Evolutionary conservation across 2,113 vertebrate species (phyloP).

Genomic region (Mustela nigripes): DNA sequence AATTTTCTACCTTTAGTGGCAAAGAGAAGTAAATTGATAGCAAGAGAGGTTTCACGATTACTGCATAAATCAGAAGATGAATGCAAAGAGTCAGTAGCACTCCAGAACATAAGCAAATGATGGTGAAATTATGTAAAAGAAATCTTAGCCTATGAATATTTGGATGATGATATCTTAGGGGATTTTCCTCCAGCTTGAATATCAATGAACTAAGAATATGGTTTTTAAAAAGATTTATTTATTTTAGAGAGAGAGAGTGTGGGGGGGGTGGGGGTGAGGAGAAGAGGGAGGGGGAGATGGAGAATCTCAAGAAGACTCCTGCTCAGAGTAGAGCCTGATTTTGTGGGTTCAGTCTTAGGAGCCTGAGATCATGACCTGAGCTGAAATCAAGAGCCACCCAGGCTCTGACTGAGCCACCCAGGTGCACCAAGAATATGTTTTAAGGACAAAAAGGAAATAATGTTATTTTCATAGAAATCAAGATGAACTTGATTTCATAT

Average conservation of each 20-base stretch:
- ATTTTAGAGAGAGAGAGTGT: background rate
- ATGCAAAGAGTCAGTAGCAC: background rate
- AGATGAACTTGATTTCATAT: background rate
- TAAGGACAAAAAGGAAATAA: conserved; percentile 29
- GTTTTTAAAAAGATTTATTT: background rate
- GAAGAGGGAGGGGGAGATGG: background rate
- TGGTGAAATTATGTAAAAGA: background rate
- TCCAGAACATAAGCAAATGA: background rate
- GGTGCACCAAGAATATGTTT: background rate
- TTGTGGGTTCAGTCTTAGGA: background rate
- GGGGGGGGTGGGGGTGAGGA: background rate
- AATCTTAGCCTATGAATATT: conserved; percentile 26
- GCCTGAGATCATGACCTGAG: background rate
- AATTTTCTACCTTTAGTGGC: background rate
- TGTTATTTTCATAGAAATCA: background rate
- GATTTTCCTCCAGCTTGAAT: conserved; percentile 33
- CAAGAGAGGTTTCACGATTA: background rate
- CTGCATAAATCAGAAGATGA: conserved; percentile 22
- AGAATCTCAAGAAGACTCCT: background rate
- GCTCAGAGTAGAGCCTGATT: background rate
- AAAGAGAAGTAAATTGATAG: conserved; percentile 12
- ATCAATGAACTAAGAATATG: conserved; percentile 48
- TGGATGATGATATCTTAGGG: background rate
- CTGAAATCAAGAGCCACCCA: background rate
- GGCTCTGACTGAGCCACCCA: background rate